A percentile compares a stretch with the other conserved stretches of the same genome.
These are phyloP conservation scores for Syndactyla subalaris DNA, from an alignment of 2,797 vertebrate genomes.

Conservation along the genomic window DNA sequence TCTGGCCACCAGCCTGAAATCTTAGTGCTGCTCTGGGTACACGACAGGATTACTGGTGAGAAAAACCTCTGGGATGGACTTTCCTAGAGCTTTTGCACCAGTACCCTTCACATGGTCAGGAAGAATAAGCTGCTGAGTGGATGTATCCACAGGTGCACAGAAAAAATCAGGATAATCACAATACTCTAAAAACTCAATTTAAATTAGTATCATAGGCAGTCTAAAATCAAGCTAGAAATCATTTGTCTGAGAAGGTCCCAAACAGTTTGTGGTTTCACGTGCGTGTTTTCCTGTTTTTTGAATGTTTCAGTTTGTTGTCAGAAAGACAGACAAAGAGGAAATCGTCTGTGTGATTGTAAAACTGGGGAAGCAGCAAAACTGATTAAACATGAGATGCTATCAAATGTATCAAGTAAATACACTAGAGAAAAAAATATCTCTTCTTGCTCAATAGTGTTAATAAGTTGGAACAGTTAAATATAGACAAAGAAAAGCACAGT, in stretches of 20 bases:
- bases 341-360: neutral
- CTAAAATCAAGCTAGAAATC: neutral
- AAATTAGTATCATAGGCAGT: neutral
- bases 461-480: neutral
- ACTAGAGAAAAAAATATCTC: neutral
- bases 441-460: neutral
- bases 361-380: conserved; percentile 12
- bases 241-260: neutral
- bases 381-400: conserved; percentile 42
- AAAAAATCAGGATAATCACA: neutral
- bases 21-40: neutral
- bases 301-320: conserved; percentile 31
- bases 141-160: neutral
- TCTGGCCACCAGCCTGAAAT: neutral
- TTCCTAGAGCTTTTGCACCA: neutral
- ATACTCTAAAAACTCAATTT: neutral
- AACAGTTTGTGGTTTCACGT: conserved; percentile 13
- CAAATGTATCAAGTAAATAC: neutral
- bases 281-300: neutral
- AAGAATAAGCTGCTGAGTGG: neutral
- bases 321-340: neutral
- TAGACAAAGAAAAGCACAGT: neutral
- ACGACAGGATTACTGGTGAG: neutral
- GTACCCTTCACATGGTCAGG: neutral
- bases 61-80: neutral